Percentiles rank a stretch among this genome's conserved stretches.
Conservation (phyloP, 2,113 vertebrate species). For the Tautogolabrus adspersus region DNA sequence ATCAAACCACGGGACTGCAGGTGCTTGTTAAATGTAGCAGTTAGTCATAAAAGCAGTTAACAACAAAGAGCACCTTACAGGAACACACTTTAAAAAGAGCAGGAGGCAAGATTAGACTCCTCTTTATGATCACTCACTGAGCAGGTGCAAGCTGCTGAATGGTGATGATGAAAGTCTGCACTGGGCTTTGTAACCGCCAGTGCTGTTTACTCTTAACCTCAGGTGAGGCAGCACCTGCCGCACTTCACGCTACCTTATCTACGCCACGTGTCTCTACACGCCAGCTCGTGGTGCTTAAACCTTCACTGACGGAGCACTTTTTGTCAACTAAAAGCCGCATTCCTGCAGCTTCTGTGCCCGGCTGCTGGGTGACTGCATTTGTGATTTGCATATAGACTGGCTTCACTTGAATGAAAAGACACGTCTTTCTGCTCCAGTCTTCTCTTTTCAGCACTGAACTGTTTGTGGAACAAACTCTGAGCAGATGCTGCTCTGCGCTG, state of each 20-base stretch:
- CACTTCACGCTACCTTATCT: constrained; percentile 66
- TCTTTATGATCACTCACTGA: constrained; percentile 68
- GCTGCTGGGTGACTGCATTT: background rate
- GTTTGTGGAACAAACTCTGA: constrained; percentile 83
- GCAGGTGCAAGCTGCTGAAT: constrained; percentile 80
- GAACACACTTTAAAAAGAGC: constrained; percentile 40
- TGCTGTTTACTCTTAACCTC: constrained; percentile 75
- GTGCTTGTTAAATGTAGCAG: constrained; percentile 64
- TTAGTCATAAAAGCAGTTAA: constrained; percentile 57
- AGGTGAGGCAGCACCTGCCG: constrained; percentile 84
- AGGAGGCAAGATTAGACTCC: constrained; percentile 58
- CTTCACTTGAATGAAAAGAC: constrained; percentile 1
- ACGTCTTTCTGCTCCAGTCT: constrained; percentile 3
- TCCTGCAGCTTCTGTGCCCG: background rate
- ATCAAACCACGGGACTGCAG: constrained; percentile 23
- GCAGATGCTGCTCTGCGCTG: constrained; percentile 78
- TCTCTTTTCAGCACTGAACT: constrained; percentile 42
- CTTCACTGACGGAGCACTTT: constrained; percentile 9
- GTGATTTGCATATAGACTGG: constrained; percentile 20
- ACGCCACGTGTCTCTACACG: constrained; percentile 79
- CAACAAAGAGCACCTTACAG: constrained; percentile 46
- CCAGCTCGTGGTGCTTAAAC: constrained; percentile 14
- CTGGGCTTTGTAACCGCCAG: constrained; percentile 53
- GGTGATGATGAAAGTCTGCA: constrained; percentile 67
- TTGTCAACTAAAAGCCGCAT: background rate